Evolutionary conservation across 1,140 invertebrate genomes (phyloP).

Genomic region (Dinoponera quadriceps): DNA sequence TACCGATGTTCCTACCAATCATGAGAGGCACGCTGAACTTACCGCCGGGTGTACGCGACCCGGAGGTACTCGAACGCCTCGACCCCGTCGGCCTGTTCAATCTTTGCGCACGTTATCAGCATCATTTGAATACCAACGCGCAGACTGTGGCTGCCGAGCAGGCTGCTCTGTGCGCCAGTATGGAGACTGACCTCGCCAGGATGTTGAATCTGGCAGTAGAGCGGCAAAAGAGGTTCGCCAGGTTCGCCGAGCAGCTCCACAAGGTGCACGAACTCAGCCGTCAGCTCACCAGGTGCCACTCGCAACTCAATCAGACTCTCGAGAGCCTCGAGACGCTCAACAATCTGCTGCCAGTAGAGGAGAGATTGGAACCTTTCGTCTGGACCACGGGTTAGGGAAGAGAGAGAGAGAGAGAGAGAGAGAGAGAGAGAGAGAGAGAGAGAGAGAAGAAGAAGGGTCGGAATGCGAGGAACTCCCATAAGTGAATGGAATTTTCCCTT

Average conservation of each 20-base stretch:
- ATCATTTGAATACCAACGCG: constrained; percentile 88
- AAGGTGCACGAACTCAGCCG: constrained; percentile 90
- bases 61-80: constrained; percentile 94
- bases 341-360: constrained; percentile 92
- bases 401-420: too few relatives aligned
- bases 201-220: constrained; percentile 91
- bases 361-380: constrained; percentile 95
- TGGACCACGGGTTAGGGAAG: constrained; percentile 91
- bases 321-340: constrained; percentile 95
- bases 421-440: too few relatives aligned
- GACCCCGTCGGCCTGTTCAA: constrained; percentile 88
- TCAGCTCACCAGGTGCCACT: constrained; percentile 93
- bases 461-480: too few relatives aligned
- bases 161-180: constrained; percentile 77
- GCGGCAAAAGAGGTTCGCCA: constrained; percentile 93
- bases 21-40: constrained; percentile 95
- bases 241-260: constrained; percentile 93
- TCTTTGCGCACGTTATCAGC: constrained; percentile 90
- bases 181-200: constrained; percentile 90
- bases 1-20: constrained; percentile 97
- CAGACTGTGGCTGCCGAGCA: constrained; percentile 83
- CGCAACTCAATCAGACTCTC: constrained; percentile 93
- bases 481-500: not conserved
- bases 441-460: too few relatives aligned
- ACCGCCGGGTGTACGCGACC: constrained; percentile 92